Percentiles rank a stretch among this genome's conserved stretches.
Conservation (phyloP, 2,113 vertebrate genomes). For the Oreochromis tanganicae region DNA sequence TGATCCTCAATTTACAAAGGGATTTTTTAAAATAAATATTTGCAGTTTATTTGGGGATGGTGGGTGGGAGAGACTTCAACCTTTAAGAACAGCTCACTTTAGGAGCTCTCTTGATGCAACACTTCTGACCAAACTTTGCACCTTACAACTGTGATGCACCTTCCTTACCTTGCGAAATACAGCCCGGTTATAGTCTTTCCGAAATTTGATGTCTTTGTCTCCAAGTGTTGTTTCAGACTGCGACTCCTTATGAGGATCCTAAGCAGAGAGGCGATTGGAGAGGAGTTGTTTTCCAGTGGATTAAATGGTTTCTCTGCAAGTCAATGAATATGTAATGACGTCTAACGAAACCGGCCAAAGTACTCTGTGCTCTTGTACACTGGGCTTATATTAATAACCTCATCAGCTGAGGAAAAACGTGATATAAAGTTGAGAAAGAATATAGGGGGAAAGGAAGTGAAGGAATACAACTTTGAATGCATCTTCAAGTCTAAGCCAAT, state of each 20-base stretch:
- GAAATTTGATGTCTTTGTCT: constrained; percentile 3
- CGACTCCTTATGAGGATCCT: constrained; percentile 38
- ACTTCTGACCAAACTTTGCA: constrained; percentile 20
- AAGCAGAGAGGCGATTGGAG: constrained; percentile 43
- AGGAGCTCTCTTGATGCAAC: constrained; percentile 5
- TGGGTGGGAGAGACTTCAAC: not conserved
- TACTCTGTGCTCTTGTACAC: constrained; percentile 6
- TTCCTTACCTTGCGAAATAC: not conserved
- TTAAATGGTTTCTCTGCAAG: constrained; percentile 66
- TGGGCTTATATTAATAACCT: constrained; percentile 33
- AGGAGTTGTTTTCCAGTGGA: constrained; percentile 63
- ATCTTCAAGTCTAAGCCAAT: constrained; percentile 39
- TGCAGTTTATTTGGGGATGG: not conserved
- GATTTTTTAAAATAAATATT: rapidly evolving
- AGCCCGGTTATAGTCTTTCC: not conserved
- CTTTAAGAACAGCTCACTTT: not conserved
- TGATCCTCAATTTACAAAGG: not conserved
- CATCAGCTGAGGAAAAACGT: constrained; percentile 14
- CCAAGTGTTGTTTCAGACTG: constrained; percentile 5
- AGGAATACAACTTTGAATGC: constrained; percentile 57
- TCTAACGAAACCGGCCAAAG: constrained; percentile 46
- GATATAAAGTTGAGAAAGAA: constrained; percentile 27
- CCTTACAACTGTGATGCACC: not conserved
- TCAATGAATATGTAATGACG: constrained; percentile 75
- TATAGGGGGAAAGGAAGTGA: constrained; percentile 6